Percentiles rank a stretch among this genome's conserved stretches.
Evolutionary conservation across 2,113 vertebrate genomes (phyloP).

Genomic region (Diadophis punctatus): DNA sequence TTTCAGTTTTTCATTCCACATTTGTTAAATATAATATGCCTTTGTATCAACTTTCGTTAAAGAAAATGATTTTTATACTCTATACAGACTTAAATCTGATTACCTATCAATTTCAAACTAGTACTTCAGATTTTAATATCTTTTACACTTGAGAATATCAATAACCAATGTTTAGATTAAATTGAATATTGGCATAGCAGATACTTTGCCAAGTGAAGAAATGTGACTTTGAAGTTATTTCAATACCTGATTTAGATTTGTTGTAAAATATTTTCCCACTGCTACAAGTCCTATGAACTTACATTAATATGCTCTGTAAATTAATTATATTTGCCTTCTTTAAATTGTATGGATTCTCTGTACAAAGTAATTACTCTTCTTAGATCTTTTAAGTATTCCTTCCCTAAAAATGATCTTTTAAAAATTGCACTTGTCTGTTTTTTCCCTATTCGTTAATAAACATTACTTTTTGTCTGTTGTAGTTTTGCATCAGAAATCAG

Average conservation of each 20-base stretch:
- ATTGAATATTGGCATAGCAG: not conserved
- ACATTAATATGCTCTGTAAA: not conserved
- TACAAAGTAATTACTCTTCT: not conserved
- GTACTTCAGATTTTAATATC: not conserved
- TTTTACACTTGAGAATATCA: not conserved
- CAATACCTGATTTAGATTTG: not conserved
- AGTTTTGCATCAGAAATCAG: not conserved
- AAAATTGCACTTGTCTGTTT: not conserved
- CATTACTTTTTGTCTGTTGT: not conserved
- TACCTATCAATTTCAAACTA: not conserved
- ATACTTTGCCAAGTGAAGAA: not conserved
- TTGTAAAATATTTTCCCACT: not conserved
- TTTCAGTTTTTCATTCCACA: not conserved
- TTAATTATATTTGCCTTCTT: not conserved
- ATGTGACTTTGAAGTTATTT: not conserved
- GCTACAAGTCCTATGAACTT: not conserved
- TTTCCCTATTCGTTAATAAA: not conserved
- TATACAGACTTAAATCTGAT: not conserved
- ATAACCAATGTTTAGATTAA: not conserved
- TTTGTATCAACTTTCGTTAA: not conserved
- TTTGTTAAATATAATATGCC: not conserved
- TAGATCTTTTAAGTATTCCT: not conserved
- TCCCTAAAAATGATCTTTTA: not conserved
- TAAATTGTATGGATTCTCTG: not conserved
- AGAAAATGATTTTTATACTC: not conserved